Evolutionary conservation across 2,888 invertebrate species (phyloP).

Genomic region (Stegana nigrithorax): DNA sequence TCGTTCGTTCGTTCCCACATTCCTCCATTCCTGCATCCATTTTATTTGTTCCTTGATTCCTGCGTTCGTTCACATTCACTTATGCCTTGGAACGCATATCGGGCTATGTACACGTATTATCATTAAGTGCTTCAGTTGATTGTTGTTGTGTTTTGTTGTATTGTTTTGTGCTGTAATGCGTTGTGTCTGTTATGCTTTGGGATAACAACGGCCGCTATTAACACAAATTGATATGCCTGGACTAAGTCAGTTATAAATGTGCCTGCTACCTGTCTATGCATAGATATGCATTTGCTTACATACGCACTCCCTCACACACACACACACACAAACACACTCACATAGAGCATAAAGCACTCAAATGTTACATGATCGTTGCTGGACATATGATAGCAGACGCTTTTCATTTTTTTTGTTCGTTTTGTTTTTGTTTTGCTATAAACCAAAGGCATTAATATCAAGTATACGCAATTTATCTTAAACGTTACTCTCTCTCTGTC

Average conservation of each 20-base stretch:
- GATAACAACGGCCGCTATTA: slow-evolving; percentile 55
- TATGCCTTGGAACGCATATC: too few species aligned
- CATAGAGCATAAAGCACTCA: too few species aligned
- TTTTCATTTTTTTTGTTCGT: too few species aligned
- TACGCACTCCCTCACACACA: too few species aligned
- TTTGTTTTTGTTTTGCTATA: too few species aligned
- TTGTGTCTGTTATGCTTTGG: slow-evolving; percentile 13
- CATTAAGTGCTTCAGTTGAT: slow-evolving; percentile 53
- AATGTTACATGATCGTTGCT: too few species aligned
- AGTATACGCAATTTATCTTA: too few species aligned
- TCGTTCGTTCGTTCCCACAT: not conserved
- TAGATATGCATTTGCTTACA: too few species aligned
- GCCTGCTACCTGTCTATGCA: slow-evolving; percentile 27
- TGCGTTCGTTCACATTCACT: not conserved
- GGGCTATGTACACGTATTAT: slow-evolving; percentile 41
- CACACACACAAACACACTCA: too few species aligned
- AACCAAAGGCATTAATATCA: too few species aligned
- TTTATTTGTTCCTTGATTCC: too few species aligned
- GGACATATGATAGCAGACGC: too few species aligned
- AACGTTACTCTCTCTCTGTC: not conserved
- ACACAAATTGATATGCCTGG: slow-evolving; percentile 53
- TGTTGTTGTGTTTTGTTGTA: slow-evolving; percentile 13
- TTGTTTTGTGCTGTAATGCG: slow-evolving; percentile 7
- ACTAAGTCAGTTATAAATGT: slow-evolving; percentile 29
- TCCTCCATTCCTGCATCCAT: not conserved